A percentile compares a stretch with the other conserved stretches of the same genome.
Conservation (phyloP, 2,888 invertebrate species). For the Drosophila cognata region DNA sequence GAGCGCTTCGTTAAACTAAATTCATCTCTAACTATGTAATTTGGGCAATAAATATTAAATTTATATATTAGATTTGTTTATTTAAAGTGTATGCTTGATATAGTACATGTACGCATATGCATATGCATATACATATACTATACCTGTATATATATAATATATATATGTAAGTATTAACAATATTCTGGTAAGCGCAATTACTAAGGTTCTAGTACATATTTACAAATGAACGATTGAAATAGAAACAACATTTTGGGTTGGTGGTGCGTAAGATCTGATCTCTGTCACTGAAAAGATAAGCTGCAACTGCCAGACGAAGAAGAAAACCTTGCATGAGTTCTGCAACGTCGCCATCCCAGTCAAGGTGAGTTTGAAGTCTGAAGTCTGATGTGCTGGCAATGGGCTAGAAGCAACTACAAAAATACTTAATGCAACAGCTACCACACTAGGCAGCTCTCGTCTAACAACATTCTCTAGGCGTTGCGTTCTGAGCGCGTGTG, state of each 20-base stretch:
- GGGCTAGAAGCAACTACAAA: slow-evolving; percentile 63
- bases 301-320: slow-evolving; percentile 10
- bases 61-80: slow-evolving; percentile 68
- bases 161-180: slow-evolving; percentile 68
- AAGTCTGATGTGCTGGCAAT: slow-evolving; percentile 17
- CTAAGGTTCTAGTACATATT: slow-evolving; percentile 69
- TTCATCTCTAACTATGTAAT: slow-evolving; percentile 77
- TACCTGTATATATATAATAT: slow-evolving; percentile 51
- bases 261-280: slow-evolving; percentile 37
- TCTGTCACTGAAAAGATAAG: slow-evolving; percentile 26
- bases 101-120: slow-evolving; percentile 39
- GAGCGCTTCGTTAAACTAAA: slow-evolving; percentile 74
- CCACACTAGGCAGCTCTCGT: slow-evolving; percentile 39
- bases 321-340: slow-evolving; percentile 11
- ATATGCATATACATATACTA: slow-evolving; percentile 30
- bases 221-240: slow-evolving; percentile 70
- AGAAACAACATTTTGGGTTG: slow-evolving; percentile 64
- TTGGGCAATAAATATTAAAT: slow-evolving; percentile 79
- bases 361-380: slow-evolving; percentile 25
- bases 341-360: slow-evolving; percentile 16
- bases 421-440: slow-evolving; percentile 59
- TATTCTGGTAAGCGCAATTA: slow-evolving; percentile 62
- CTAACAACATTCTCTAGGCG: slow-evolving; percentile 54
- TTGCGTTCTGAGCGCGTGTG: neutral
- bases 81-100: slow-evolving; percentile 52